Base-by-base conservation (phyloP, 2,888 invertebrate genomes). In the Beris morrisii region DNA sequence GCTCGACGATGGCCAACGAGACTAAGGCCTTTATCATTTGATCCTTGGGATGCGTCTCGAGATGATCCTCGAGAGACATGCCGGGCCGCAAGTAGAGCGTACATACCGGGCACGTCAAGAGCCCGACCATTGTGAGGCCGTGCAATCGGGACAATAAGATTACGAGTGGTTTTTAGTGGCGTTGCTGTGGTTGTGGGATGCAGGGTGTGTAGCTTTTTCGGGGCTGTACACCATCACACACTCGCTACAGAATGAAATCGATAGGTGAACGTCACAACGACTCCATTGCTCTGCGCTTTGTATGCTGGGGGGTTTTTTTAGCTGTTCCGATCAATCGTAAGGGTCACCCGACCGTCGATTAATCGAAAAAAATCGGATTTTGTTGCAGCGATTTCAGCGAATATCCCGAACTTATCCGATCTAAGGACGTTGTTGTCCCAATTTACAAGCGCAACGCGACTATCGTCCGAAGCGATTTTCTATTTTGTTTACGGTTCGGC, bases 41-140 rank as follows among this genome's bases (percentile, higher is more conserved):
- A 74, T 92, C 92, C 79, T 93, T 93, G 50, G 93, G 92, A 83
- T 93, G 93, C 31, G 92, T 92, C 76, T 91, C 88, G 78, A 93
- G 83, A 78, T 93, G 93, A 71, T 86, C 86, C 77, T 91, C 90
- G 73, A 93, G 82, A 68, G 89, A 87, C 83, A 93, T 93, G 66
- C 92, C 93, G 81, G 90, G 90, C 73, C 92, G 87, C 72, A 93
- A 83, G 79, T 87, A 93, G 70, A 93, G 83, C 46, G 92, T 93
- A 82, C 93, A 93, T 71, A 93, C 92, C 64, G 93, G 93, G 79
- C 93, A 93, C 78, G 86, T 85, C 73, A 85, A 78, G 65, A 79
- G 78, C 71, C 81, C 81, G 73, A 83, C 83, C 83, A 84, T 84
- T 64, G 66, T 69, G 30, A 13, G 6, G 13, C 45, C 30, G 13